Base-by-base conservation (phyloP, 2,113 vertebrate genomes). In the Chroicocephalus ridibundus region DNA sequence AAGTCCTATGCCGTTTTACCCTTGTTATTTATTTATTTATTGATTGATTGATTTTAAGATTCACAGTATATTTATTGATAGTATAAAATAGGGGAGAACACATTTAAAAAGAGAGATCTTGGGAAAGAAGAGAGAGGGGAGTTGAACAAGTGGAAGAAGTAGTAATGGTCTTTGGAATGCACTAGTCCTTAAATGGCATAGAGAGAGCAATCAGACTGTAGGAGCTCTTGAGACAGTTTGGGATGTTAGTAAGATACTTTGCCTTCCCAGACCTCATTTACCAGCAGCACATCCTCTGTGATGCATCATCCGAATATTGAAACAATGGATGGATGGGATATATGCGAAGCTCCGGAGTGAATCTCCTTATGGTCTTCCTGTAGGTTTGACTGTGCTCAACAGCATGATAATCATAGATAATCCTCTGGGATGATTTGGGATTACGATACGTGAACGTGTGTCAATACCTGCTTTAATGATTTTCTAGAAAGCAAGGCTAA, bases 151-250 rank as follows among this genome's bases (percentile, higher is more conserved):
- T 52, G 21, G 18, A 42, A 82, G 42, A 40, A 85, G 15, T 31
- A 25, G 5, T 32, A 72, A 11, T 24, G 29, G 27, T 46, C 25
- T 82, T 90, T 5, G 36, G 18, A 78, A 74, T 0, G 0, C 6
- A 0, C 42, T 58, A 62, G 32, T 52, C 42, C 15, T 62, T 61
- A 47, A 82, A 38, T 29, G 18, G 13, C 42, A 40, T 25, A 74
- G 66, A 78, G 65, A 62, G 64, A 58, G 4, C 13, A 15, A 62
- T 29, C 11, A 82, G 29, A 29, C 18, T 57, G 46, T 77, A 72
- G 13, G 5, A 82, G 5, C 13, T 86, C 52, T 58, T 68, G 54
- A 58, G 47, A 72, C 25, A 10, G 10, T 82, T 22, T 26, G 54
- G 69, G 24, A 31, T 40, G 44, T 24, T 65, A 68, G 4, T 40